Conservation (phyloP, 35 echinoderm and acorn worm genomes). For the Eucidaris tribuloides region DNA sequence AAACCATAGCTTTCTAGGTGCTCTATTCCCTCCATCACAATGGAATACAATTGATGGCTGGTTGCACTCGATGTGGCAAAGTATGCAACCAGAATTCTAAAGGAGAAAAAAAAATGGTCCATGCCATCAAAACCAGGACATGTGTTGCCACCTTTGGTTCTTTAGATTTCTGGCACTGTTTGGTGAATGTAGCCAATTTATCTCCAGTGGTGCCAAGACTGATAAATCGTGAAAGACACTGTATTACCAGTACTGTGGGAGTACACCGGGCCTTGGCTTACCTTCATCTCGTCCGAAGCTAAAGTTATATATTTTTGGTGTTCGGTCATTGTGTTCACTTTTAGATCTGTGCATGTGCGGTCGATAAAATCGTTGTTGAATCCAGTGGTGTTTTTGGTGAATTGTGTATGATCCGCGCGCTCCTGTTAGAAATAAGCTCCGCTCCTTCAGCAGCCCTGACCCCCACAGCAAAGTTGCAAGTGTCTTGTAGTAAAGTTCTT, state of each 20-base stretch:
- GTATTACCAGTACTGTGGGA: too few species aligned
- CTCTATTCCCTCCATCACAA: background rate
- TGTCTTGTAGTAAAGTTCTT: constrained; percentile 42
- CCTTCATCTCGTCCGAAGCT: too few species aligned
- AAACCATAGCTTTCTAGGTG: background rate
- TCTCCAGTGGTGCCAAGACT: too few species aligned
- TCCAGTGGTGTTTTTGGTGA: background rate
- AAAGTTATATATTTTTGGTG: too few species aligned
- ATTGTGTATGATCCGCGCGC: constrained; percentile 61
- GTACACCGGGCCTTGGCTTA: too few species aligned
- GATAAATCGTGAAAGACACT: too few species aligned
- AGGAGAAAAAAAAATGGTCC: background rate
- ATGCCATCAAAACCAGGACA: background rate
- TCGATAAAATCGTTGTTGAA: constrained; percentile 18
- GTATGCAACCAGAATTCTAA: background rate
- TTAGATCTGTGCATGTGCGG: background rate
- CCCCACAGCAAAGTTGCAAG: constrained; percentile 18
- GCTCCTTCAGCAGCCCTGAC: too few species aligned
- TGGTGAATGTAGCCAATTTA: too few species aligned
- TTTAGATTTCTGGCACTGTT: too few species aligned
- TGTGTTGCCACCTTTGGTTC: background rate
- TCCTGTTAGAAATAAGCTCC: too few species aligned
- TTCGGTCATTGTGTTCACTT: too few species aligned
- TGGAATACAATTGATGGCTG: background rate
- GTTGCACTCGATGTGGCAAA: background rate